Base-by-base conservation (phyloP, 2,888 invertebrate species). In the Melikaiella ostensackeni region DNA sequence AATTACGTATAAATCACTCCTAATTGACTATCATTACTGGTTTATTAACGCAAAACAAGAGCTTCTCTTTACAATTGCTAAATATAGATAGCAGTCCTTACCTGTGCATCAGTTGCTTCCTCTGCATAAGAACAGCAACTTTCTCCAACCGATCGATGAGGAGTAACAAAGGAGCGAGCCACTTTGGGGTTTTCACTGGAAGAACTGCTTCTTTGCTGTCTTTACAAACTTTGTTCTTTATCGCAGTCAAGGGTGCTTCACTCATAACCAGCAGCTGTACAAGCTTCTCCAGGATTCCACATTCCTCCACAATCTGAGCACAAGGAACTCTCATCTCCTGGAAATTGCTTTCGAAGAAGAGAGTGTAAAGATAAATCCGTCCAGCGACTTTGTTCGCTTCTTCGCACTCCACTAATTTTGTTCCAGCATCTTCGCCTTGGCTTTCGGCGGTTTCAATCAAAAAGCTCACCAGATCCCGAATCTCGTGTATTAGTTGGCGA, bases 131-230 rank as follows among this genome's bases (percentile, higher is more conserved):
- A 50, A 95, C 92, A 4, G 95, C 94, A 16, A 96, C 95, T 91
- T 96, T 96, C 82, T 96, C 96, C 83, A 96, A 94, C 70, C 96
- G 93, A 89, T 97, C 97, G 30, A 97, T 93, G 27, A 97, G 92
- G 11, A 97, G 92, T 24, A 97, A 92, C 33, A 96, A 90, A 1
- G 96, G 96, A 1, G 96, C 95, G 27, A 97, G 89, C 97, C 97
- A 97, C 84, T 95, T 95, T 0, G 95, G 95, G 61, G 95, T 94
- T 33, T 89, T 89, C 0, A 78, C 62, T 0, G 79, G 61, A 19
- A 82, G 79, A 8, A 78, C 63, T 8, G 82, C 78, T 11, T 90
- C 88, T 33, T 90, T 88, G n/a, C 80, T 84, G 16, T 89, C 87
- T 59, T 88, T 87, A 1, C 81, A 78, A 0, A 76, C 62, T 76